Evolutionary conservation across 2,797 vertebrate species (phyloP).

Genomic region (Cygnus olor): DNA sequence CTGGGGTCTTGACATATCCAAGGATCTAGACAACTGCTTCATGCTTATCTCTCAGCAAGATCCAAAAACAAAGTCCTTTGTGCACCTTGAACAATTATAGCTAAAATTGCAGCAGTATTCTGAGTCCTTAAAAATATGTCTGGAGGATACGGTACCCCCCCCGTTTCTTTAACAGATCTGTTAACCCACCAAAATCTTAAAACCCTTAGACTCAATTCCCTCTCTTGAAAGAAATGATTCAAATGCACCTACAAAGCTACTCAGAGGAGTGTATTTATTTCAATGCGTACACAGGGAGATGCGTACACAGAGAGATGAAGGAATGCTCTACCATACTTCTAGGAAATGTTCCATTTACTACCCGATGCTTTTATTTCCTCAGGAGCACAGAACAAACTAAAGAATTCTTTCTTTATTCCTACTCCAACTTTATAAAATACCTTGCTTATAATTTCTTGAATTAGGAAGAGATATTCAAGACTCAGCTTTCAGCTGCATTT

Average conservation of each 20-base stretch:
- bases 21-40: neutral
- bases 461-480: neutral
- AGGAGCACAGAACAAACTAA: neutral
- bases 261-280: neutral
- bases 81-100: neutral
- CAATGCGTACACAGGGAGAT: neutral
- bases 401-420: neutral
- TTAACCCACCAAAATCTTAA: neutral
- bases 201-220: neutral
- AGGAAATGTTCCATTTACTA: neutral
- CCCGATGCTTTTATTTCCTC: neutral
- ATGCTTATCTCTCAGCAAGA: neutral
- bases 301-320: neutral
- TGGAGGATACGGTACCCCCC: neutral
- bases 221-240: neutral
- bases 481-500: neutral
- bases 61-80: rapidly evolving
- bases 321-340: neutral
- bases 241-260: neutral
- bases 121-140: neutral
- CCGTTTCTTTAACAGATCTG: neutral
- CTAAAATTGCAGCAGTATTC: neutral
- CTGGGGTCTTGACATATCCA: neutral
- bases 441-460: neutral
- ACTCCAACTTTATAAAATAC: neutral